These are phyloP conservation scores for Drosophila ezoana DNA, from an alignment of 2,888 invertebrate species.

Conservation along the genomic window DNA sequence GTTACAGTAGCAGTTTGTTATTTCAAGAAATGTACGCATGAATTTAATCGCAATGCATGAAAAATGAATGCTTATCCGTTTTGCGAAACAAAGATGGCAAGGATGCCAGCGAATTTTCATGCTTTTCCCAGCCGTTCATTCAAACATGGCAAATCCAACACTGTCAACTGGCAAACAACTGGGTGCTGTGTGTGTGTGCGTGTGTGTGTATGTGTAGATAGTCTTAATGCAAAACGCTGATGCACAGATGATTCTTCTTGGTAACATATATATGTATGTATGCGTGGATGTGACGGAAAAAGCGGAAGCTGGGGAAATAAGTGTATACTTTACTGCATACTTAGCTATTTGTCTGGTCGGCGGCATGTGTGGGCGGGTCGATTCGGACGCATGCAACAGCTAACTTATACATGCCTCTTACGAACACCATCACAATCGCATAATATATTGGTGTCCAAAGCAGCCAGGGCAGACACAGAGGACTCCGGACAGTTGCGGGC, in stretches of 20 bases:
- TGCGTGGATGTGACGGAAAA: neutral
- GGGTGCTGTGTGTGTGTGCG: neutral
- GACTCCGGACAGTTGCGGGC: conserved; percentile 23
- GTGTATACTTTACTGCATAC: conserved; percentile 42
- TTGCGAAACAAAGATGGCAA: conserved; percentile 29
- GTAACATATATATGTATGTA: neutral
- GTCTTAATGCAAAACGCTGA: conserved; percentile 63
- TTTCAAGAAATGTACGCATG: conserved; percentile 62
- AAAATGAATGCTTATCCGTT: conserved; percentile 39
- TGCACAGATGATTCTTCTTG: conserved; percentile 21
- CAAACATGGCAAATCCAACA: conserved; percentile 34
- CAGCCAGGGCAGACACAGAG: conserved; percentile 34
- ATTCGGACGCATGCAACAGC: conserved; percentile 30
- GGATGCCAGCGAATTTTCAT: conserved; percentile 17
- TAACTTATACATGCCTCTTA: conserved; percentile 24
- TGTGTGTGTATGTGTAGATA: conserved; percentile 8
- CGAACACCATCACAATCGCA: conserved; percentile 46
- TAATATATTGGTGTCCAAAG: conserved; percentile 67
- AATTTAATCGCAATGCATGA: conserved; percentile 65
- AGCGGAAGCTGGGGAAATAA: conserved; percentile 38
- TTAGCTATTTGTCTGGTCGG: conserved; percentile 34
- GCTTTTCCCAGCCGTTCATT: conserved; percentile 3
- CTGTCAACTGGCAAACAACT: conserved; percentile 28
- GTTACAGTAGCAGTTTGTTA: conserved; percentile 61
- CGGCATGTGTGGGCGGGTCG: conserved; percentile 22